Conservation (phyloP, 2,888 invertebrate species). For the Netelia virgata region DNA sequence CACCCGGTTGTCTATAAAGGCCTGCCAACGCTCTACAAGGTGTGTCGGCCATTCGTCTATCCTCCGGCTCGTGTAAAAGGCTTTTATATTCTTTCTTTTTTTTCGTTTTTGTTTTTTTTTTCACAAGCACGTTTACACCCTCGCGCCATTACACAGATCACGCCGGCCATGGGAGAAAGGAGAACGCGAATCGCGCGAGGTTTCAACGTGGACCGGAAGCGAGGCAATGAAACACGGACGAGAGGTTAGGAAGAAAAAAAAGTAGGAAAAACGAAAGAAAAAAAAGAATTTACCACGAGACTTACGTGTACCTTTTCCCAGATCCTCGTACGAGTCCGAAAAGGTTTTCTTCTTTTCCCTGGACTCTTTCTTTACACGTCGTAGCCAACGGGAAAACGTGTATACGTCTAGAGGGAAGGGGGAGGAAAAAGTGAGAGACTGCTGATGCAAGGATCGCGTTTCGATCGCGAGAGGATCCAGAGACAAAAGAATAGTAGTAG, state of each 20-base stretch:
- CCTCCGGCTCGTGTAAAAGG: neutral
- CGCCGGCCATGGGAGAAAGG: neutral
- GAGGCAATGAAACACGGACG: slow-evolving; percentile 54
- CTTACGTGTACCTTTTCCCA: slow-evolving; percentile 24
- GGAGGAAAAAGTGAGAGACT: slow-evolving; percentile 41
- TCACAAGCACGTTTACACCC: slow-evolving; percentile 30
- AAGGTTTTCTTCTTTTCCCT: slow-evolving; percentile 22
- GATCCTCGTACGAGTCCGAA: neutral
- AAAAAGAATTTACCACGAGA: neutral
- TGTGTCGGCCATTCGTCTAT: slow-evolving; percentile 24
- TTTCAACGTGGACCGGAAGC: slow-evolving; percentile 24
- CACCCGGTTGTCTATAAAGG: slow-evolving; percentile 1
- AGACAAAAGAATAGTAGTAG: slow-evolving; percentile 42
- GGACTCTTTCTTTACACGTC: slow-evolving; percentile 30
- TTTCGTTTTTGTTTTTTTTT: slow-evolving; percentile 28
- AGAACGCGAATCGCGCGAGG: neutral
- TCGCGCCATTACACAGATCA: neutral
- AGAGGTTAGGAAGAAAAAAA: slow-evolving; percentile 64
- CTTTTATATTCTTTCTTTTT: neutral
- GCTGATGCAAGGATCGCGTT: slow-evolving; percentile 69
- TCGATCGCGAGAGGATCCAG: slow-evolving; percentile 50
- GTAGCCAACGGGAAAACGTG: slow-evolving; percentile 9
- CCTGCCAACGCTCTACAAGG: neutral
- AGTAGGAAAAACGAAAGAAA: slow-evolving; percentile 17
- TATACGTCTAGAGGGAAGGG: slow-evolving; percentile 1